A percentile compares a stretch with the other conserved stretches of the same genome.
Conservation (phyloP, 2,888 invertebrate genomes). For the Tridacna crocea region DNA sequence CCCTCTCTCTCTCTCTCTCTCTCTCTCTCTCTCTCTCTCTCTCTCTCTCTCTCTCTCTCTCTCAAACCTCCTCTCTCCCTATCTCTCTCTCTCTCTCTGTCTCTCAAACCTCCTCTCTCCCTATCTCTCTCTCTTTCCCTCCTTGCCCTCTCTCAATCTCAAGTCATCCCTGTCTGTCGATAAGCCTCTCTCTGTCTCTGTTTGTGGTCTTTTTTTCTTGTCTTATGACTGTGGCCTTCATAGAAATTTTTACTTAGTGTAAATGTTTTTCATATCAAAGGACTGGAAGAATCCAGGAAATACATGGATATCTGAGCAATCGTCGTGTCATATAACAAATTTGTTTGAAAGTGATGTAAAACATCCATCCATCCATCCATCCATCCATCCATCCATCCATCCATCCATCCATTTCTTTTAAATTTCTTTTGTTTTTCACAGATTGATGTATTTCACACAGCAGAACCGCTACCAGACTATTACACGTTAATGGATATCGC, state of each 20-base stretch:
- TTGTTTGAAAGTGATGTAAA: no score
- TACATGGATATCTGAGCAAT: no score
- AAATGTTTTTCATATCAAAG: no score
- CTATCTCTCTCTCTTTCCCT: constrained; percentile 24
- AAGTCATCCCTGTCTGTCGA: background rate
- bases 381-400: no score
- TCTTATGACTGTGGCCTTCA: no score
- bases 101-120: constrained; percentile 1
- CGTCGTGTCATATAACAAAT: no score
- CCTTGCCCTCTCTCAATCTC: constrained; percentile 27
- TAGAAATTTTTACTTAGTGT: no score
- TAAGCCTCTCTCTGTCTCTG: background rate
- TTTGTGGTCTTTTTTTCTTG: no score
- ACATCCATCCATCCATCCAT: no score
- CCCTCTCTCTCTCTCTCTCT: background rate
- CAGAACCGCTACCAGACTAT: constrained; percentile 93
- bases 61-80: constrained; percentile 12
- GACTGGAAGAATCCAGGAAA: no score
- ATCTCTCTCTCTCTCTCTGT: constrained; percentile 25
- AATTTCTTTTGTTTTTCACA: constrained; percentile 66
- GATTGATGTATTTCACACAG: constrained; percentile 93
- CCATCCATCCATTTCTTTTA: no score
- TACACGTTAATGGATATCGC: constrained; percentile 97
- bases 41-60: constrained; percentile 19
- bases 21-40: constrained; percentile 29